Base-by-base conservation (phyloP, 2,888 invertebrate genomes). In the Alviniconcha strummeri region DNA sequence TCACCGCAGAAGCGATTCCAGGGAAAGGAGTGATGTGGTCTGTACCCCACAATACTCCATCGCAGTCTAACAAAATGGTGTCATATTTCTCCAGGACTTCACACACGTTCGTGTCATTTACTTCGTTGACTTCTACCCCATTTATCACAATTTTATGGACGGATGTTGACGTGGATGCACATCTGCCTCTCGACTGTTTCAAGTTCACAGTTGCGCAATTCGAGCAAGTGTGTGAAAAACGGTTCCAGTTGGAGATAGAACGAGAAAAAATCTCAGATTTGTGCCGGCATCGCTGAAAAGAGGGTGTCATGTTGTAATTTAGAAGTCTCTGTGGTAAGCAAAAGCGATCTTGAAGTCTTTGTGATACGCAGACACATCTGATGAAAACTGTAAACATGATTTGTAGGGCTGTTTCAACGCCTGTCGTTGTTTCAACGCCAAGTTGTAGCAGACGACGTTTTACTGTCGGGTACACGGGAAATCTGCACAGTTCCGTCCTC, bases 41-140 rank as follows among this genome's bases (percentile, higher is more conserved):
- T 9, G 86, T 89, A 54, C 83, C 81, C 91, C 91, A 91, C 15
- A 91, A 77, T 13, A 91, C 91, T 9, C 91, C 91, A 84, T 91
- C 91, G 88, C 91, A 90, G 84, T 91, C 91, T 9, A 91, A 77
- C 72, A 91, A 75, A 78, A 91, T 86, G 0, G 89, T 90, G 84
- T 91, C 90, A 79, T 91, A 91, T 11, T 85, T 85, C 11, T 86
- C 85, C 17, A 91, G 77, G 69, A 90, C 84, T 15, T 84, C 72
- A 7, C 17, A 76, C n/a, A 81, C 82, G 57, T 75, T 84, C 67
- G 69, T 9, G 56, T 52, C 5, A 54, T 60, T 74, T 71, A 85
- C 72, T 67, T 85, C 80, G 57, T 19, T 8, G 6, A 84, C 55
- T 55, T 78, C 54, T 36, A 17, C n/a, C 8, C 36, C 19, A 13